A percentile compares a stretch with the other conserved stretches of the same genome.
phyloP scores from a whole-genome alignment of 2,113 vertebrate genomes.

The Entosphenus tridentatus region DNA sequence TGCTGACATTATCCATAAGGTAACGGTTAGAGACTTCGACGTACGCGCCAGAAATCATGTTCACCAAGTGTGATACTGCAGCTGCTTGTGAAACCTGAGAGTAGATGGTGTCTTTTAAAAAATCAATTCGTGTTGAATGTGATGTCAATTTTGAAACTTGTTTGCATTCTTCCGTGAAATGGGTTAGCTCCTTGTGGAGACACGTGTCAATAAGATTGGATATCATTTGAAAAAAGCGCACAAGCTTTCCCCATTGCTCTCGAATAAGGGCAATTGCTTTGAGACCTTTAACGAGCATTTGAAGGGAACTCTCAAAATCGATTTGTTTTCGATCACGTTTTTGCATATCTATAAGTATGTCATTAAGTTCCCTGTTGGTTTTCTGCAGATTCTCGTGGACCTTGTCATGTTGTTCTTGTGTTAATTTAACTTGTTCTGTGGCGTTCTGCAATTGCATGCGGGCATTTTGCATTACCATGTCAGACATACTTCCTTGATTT shows the following conservation, averaged over 20 bases:
- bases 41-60: conserved; percentile 19
- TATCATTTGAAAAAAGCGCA: conserved; percentile 20
- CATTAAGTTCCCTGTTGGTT: conserved; percentile 14
- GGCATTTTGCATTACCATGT: background rate
- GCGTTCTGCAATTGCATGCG: conserved; percentile 12
- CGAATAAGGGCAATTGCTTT: conserved; percentile 16
- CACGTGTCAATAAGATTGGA: conserved; percentile 16
- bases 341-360: conserved; percentile 14
- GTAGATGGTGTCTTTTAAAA: conserved; percentile 16
- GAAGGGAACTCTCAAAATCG: conserved; percentile 14
- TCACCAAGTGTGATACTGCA: conserved; percentile 12
- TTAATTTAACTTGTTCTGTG: conserved; percentile 11
- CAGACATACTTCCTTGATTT: background rate
- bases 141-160: conserved; percentile 6
- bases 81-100: conserved; percentile 15
- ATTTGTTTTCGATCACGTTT: conserved; percentile 14
- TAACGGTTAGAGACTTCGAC: conserved; percentile 15
- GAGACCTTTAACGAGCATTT: conserved; percentile 15
- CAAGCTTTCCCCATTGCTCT: conserved; percentile 19
- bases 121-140: conserved; percentile 7
- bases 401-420: conserved; percentile 11
- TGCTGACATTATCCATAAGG: conserved; percentile 16
- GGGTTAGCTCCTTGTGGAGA: conserved; percentile 13
- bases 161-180: conserved; percentile 7
- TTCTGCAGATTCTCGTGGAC: conserved; percentile 13